phyloP scores from a whole-genome alignment of 2,888 invertebrate genomes.

The Caenorhabditis sinica region DNA sequence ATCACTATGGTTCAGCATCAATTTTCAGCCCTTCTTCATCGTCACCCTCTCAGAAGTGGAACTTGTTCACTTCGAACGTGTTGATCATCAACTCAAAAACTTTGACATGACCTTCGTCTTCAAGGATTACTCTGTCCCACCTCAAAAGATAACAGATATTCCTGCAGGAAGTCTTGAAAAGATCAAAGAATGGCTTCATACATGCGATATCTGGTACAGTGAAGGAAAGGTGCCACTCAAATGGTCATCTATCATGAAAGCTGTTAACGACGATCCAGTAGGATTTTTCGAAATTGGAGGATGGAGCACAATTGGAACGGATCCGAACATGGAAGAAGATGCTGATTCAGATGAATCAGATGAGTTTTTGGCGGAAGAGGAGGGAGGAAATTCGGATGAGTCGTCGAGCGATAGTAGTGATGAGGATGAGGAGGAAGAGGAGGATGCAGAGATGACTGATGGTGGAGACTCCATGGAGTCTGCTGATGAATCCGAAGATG shows the following conservation, averaged over 20 bases:
- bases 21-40: slow-evolving; percentile 93
- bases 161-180: slow-evolving; percentile 99
- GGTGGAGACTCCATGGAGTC: slow-evolving; percentile 87
- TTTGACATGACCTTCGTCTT: slow-evolving; percentile 99
- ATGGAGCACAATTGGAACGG: slow-evolving; percentile 94
- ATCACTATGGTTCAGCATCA: not conserved
- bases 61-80: slow-evolving; percentile 98
- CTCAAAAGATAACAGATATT: slow-evolving; percentile 98
- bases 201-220: slow-evolving; percentile 96
- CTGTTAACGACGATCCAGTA: slow-evolving; percentile 97
- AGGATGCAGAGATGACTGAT: slow-evolving; percentile 62
- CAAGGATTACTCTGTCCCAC: slow-evolving; percentile 96
- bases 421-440: slow-evolving; percentile 80
- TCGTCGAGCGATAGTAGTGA: slow-evolving; percentile 85
- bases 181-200: slow-evolving; percentile 89
- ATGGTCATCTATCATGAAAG: slow-evolving; percentile 99
- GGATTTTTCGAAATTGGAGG: slow-evolving; percentile 99
- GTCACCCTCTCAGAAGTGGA: slow-evolving; percentile 95
- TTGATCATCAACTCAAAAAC: slow-evolving; percentile 98
- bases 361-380: slow-evolving; percentile 85
- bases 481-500: slow-evolving; percentile 98
- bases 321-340: slow-evolving; percentile 66
- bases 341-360: slow-evolving; percentile 85
- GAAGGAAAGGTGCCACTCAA: slow-evolving; percentile 99
- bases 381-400: slow-evolving; percentile 88